These are phyloP conservation scores for Mus caroli DNA, from an alignment of 2,797 vertebrate species.

Conservation along the genomic window DNA sequence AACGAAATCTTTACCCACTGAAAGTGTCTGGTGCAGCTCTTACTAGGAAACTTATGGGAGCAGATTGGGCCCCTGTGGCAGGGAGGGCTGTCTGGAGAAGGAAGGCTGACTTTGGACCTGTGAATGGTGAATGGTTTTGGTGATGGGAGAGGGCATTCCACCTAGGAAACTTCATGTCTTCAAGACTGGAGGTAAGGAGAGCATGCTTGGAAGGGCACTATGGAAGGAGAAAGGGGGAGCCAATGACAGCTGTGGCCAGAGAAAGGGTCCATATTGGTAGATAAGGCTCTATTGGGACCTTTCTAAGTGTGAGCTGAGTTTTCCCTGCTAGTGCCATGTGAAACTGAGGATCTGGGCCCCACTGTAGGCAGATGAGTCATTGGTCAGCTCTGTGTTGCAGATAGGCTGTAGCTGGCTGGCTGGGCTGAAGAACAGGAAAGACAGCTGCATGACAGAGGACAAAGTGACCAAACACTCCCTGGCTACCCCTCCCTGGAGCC, in stretches of 20 bases:
- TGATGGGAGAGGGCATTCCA: background rate
- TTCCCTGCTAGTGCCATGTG: background rate
- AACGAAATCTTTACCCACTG: background rate
- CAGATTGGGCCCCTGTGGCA: background rate
- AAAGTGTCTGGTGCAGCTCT: background rate
- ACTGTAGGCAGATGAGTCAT: background rate
- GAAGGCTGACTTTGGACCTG: background rate
- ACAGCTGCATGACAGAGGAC: background rate
- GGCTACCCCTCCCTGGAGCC: background rate
- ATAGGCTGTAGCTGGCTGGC: background rate
- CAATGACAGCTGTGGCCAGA: background rate
- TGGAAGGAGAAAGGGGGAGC: too few species aligned
- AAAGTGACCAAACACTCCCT: background rate
- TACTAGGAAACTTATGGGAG: background rate
- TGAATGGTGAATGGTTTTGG: background rate
- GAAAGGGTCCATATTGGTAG: background rate
- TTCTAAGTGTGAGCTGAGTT: background rate
- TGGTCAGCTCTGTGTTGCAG: background rate
- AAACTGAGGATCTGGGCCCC: background rate
- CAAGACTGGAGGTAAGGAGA: background rate
- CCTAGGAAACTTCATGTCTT: background rate
- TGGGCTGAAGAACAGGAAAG: too few species aligned
- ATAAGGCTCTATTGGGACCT: background rate
- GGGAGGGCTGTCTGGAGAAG: background rate
- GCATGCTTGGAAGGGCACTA: background rate